A percentile compares a stretch with the other conserved stretches of the same genome.
Conservation (phyloP, 2,797 vertebrate species). For the Pseudomugil gertrudae region DNA sequence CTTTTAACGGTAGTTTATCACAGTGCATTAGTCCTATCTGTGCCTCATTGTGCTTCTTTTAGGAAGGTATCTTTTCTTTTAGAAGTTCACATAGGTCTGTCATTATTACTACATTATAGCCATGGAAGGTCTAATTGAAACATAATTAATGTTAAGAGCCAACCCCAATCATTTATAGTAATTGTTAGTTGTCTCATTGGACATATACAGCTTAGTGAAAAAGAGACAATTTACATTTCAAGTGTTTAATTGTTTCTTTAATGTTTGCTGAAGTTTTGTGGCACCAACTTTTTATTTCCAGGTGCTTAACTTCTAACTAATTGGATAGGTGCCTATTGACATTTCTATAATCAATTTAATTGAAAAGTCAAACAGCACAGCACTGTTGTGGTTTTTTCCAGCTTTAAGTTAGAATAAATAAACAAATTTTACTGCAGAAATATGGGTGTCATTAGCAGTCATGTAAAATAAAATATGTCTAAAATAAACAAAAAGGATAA, state of each 20-base stretch:
- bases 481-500: background rate
- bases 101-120: background rate
- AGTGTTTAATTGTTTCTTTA: background rate
- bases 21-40: slow-evolving; percentile 21
- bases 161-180: background rate
- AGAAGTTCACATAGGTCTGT: background rate
- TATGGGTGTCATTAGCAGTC: background rate
- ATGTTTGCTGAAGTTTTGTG: background rate
- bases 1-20: slow-evolving; percentile 10
- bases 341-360: background rate
- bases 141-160: background rate
- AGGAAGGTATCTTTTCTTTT: background rate
- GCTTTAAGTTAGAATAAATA: background rate
- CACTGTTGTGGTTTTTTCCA: too few species aligned
- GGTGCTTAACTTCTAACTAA: background rate
- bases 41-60: background rate
- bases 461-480: background rate
- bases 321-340: background rate
- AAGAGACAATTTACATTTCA: background rate
- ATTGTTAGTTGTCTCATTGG: background rate
- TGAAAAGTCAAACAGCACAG: background rate
- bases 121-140: background rate
- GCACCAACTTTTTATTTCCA: background rate
- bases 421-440: background rate
- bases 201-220: background rate